Conservation (phyloP, 1,140 invertebrate species). For the Dolichoris vasculosae region DNA sequence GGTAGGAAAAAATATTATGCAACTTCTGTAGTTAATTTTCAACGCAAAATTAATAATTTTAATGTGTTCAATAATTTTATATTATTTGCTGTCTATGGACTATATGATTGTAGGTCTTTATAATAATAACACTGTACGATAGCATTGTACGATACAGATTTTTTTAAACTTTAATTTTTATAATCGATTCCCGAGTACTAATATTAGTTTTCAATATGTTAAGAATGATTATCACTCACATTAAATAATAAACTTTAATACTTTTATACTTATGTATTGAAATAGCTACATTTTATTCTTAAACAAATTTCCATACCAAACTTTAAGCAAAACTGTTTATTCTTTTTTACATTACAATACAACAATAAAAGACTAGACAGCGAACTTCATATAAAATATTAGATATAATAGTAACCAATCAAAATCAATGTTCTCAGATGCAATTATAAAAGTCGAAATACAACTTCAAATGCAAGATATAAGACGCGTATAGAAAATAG, state of each 20-base stretch:
- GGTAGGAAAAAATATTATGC: neutral
- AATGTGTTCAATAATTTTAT: neutral
- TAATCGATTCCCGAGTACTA: neutral
- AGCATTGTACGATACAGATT: neutral
- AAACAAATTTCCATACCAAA: neutral
- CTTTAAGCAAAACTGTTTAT: slow-evolving; percentile 4
- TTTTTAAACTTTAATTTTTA: neutral
- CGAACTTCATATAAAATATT: neutral
- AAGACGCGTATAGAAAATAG: neutral
- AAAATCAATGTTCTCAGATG: neutral
- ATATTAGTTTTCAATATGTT: neutral
- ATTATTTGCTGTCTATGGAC: neutral
- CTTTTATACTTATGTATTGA: neutral
- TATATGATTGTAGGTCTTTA: neutral
- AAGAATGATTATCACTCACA: neutral
- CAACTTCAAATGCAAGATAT: neutral
- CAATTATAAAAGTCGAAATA: neutral
- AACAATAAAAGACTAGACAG: neutral
- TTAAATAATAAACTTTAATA: neutral
- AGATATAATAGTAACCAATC: neutral
- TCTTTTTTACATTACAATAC: neutral
- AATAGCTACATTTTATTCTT: neutral
- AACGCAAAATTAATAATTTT: neutral
- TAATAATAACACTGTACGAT: neutral
- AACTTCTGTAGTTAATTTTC: neutral